phyloP scores from a whole-genome alignment of 2,113 vertebrate species.

The Mugil cephalus region DNA sequence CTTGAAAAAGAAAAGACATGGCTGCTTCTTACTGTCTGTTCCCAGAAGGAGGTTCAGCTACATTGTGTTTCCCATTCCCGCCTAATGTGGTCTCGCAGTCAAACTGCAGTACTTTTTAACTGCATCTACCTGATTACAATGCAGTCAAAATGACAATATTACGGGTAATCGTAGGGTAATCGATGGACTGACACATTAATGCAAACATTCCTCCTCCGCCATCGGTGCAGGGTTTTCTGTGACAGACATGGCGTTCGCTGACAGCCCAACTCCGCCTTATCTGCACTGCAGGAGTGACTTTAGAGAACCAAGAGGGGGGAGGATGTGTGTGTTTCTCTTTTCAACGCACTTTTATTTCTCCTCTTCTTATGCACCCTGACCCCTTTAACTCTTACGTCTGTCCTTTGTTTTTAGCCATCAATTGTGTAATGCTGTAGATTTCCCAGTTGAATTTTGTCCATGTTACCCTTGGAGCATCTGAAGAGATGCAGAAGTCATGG shows the following conservation, averaged over 20 bases:
- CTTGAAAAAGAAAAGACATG: too few species aligned
- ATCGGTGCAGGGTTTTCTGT: constrained; percentile 17
- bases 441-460: too few species aligned
- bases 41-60: not conserved
- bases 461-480: too few species aligned
- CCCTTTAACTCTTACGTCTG: not conserved
- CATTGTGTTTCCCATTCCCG: not conserved
- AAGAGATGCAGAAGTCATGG: too few species aligned
- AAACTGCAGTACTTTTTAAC: constrained; percentile 21
- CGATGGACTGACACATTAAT: constrained; percentile 39
- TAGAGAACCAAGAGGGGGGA: constrained; percentile 37
- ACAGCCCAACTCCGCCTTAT: constrained; percentile 63
- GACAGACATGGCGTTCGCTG: constrained; percentile 58
- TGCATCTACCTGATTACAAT: constrained; percentile 47
- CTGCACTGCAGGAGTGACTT: constrained; percentile 69
- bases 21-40: not conserved
- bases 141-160: constrained; percentile 26
- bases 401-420: too few species aligned
- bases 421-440: too few species aligned
- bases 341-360: constrained; percentile 53
- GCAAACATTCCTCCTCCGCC: constrained; percentile 13
- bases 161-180: constrained; percentile 23
- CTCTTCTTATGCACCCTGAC: constrained; percentile 12
- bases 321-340: constrained; percentile 35
- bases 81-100: constrained; percentile 24